Base-by-base conservation (phyloP, 2,888 invertebrate species). In the Polyploca ridens region DNA sequence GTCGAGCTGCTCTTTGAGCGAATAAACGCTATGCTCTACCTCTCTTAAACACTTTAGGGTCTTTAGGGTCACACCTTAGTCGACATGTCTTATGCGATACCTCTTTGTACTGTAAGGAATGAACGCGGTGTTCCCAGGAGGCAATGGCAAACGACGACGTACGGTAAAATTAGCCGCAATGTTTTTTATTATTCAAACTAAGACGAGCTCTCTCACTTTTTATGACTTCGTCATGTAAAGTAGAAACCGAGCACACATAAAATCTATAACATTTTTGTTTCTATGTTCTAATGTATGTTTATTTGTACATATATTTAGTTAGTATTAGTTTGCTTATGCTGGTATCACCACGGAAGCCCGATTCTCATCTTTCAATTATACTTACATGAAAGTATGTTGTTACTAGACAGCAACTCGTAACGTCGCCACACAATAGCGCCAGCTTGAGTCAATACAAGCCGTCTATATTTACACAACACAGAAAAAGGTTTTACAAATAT, bases 381-480 rank as follows among this genome's bases (percentile, higher is more conserved):
- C 27, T 64, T 72, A 68, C 66, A 65, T 63, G 64, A 69, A 69
- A 76, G 66, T 66, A 74, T 69, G 63, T 66, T 11, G 14, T 33
- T 46, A n/a, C 19, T 62, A 62, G 49, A 49, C 49, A 62, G 33
- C 33, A 41, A 7, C 54, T 54, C 19, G 54, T 54, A 73, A 74
- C 74, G 77, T 77, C 77, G 79, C 77, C 80, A 78, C 81, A 87
- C 84, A 87, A 87, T 84, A 83, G 83, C 77, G 75, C 71, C 76
- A 74, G 77, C 80, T 77, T 81, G 77, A 82, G 82, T 86, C 84
- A 87, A 88, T 84, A 87, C 76, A 83, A 77, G 76, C 71, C 76
- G 76, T 77, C 76, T 83, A 77, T 88, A 87, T 89, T 90, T 89
- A 76, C 78, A 76, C 78, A 79, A 81, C 73, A 79, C 76, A 83